These are phyloP conservation scores for Monomorium pharaonis DNA, from an alignment of 1,140 invertebrate species.

Conservation along the genomic window DNA sequence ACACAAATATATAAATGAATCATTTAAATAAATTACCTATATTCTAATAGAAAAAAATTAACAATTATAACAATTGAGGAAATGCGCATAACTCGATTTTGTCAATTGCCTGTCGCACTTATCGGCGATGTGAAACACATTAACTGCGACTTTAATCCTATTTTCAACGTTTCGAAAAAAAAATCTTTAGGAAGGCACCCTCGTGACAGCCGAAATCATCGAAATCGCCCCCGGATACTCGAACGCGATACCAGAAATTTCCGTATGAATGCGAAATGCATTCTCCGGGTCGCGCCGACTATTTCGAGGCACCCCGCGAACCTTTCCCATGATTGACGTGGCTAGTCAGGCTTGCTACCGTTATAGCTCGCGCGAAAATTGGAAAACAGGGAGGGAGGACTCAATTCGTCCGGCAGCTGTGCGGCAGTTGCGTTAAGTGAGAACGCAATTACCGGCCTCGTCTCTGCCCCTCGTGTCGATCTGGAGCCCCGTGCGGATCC, in stretches of 20 bases:
- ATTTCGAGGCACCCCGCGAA: constrained; percentile 20
- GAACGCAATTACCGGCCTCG: constrained; percentile 56
- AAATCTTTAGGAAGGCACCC: neutral
- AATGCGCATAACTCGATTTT: neutral
- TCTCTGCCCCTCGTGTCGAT: constrained; percentile 13
- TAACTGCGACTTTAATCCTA: neutral
- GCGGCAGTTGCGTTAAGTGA: constrained; percentile 59
- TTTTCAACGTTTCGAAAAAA: neutral
- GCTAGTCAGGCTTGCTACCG: constrained; percentile 31
- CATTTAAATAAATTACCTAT: neutral
- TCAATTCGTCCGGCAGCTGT: constrained; percentile 52
- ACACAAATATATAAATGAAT: too few relatives aligned
- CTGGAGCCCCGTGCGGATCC: neutral
- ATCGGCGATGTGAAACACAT: neutral
- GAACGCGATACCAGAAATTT: constrained; percentile 40
- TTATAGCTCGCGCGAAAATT: constrained; percentile 55
- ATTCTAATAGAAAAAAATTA: neutral
- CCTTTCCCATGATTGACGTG: constrained; percentile 47
- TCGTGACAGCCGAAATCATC: constrained; percentile 9
- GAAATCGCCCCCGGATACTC: neutral
- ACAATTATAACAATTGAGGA: neutral
- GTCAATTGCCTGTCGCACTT: neutral
- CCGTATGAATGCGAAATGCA: constrained; percentile 42
- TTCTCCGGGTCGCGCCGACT: constrained; percentile 3
- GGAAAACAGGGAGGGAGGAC: constrained; percentile 47